Evolutionary conservation across 2,888 invertebrate genomes (phyloP), one percentile per base, ranked within the genome.

Genomic region (Stratiomys singularior): DNA sequence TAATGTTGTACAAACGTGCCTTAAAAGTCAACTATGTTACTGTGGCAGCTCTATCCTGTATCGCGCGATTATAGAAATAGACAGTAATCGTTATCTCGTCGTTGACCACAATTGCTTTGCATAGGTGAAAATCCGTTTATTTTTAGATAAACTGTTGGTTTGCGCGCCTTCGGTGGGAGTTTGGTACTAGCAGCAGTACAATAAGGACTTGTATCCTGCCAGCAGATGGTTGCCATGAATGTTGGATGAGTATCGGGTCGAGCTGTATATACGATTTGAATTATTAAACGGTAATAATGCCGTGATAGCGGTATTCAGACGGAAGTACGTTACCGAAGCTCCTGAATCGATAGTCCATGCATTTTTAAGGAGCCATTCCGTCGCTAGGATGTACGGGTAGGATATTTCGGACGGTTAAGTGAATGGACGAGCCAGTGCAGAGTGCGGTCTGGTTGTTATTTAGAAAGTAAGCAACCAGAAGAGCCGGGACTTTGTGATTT

Each of bases 221-320:
- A 27, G 27, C 28, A 15, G 27, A 25, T 37, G 37, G 37, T 37
- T 9, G 37, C 37, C 9, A 44, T 66, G 66, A 46, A 47, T n/a
- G 23, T 46, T 69, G 30, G 13, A 69, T 69, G 69, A 47, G 47
- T 69, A 11, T 25, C 47, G 15, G 47, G 15, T 46, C 47, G 23
- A 25, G 46, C 47, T 69, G 69, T 69, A 30, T 30, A 66, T 21
- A 44, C 37, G 30, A n/a, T 27, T 25, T 69, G 69, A 69, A 69
- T 69, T 25, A 69, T 69, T 47, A 11, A 69, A 44, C 13, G 25
- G 46, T 25, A 9, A 47, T 47, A 69, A 69, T 46, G 46, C 15
- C 46, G 25, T 69, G 69, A 69, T 69, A 69, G 30, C 47, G 21
- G 37, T n/a, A 66, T 66, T 66, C 28, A 13, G 21, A 37, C 15